Evolutionary conservation across 2,113 vertebrate genomes (phyloP), one percentile per base, ranked within the genome.

Genomic region (Potamarius usumacintae): DNA sequence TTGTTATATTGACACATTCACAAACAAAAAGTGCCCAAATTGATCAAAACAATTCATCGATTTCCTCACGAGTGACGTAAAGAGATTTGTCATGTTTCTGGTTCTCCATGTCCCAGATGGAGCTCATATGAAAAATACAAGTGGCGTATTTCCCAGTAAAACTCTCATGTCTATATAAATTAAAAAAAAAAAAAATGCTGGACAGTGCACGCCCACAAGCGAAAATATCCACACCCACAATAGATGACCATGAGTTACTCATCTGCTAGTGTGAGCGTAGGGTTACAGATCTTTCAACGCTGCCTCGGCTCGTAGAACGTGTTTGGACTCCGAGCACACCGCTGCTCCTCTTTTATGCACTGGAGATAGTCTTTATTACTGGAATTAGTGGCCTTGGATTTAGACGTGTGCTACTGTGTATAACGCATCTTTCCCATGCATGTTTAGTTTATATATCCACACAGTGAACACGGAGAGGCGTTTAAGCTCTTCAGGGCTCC

Each of bases 331-430:
- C n/a, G 86, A 86, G 71, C 90, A 77, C 80, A 87, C 50, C 82
- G 76, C 85, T 10, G 84, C 77, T 90, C 85, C 81, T 92, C 65
- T 91, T 90, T 91, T 89, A 86, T 94, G 93, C 92, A 94, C 94
- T 94, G 93, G 90, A 88, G 86, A 89, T 90, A 91, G 92, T 90
- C 78, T 91, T 91, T 89, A 85, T 86, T 93, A 90, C 92, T 92
- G 90, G 87, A 94, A 72, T 88, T 90, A 92, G 94, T 94, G 94
- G 93, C 94, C 94, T 95, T 95, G 88, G 76, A 86, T 89, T 90
- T 89, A 86, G n/a, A 90, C 81, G 80, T 87, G 83, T 91, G 84
- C 74, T 85, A 85, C 90, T 85, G 76, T 89, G 87, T 85, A 69
- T 85, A 67, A 62, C 15, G 42, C 82, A 67, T 50, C 77, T 58